Base-by-base conservation (phyloP, 2,797 vertebrate species). In the Otus scops region DNA sequence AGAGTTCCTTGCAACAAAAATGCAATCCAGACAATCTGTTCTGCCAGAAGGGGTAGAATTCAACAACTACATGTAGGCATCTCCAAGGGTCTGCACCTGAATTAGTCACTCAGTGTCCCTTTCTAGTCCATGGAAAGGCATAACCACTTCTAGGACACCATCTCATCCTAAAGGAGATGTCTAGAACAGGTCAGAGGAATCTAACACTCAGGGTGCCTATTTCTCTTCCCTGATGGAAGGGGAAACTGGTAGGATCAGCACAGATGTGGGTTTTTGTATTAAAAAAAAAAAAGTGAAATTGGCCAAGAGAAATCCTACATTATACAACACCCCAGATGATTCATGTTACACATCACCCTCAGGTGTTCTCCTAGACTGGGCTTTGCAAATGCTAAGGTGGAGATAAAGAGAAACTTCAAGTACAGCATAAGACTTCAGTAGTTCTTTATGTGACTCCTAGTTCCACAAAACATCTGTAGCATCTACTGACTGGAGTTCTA, bases 1-100 rank as follows among this genome's bases (percentile, higher is more conserved):
- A 71, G 57, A 95, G 61, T 68, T 95, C 65, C 60, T 77, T 90
- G 65, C 69, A 89, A 83, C 65, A 88, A 86, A 92, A 95, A 47
- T 6, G 26, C n/a, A 85, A 79, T 67, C 59, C 59, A 93, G 91
- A 88, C 50, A 83, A 57, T 78, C 88, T 92, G 65, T 90, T 74
- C 92, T 81, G 67, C 69, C 83, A 93, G 80, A 93, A 90, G 39
- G 17, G 41, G 53, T 45, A 91, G 41, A 81, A 89, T 48, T 80
- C 69, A 92, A 45, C 51, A 74, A 60, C 8, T 56, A 59, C 2
- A 4, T 23, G 32, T 57, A 94, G 76, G 70, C 61, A 81, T 41
- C 45, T 81, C 74, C 41, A 64, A 53, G 34, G 79, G 64, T 47
- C 60, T 83, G 51, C 57, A 64, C 54, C 50, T 74, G 47, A 92